Evolutionary conservation across 1,140 invertebrate species (phyloP), one percentile per base, ranked within the genome.

Genomic region (Drosophila kepulauana): DNA sequence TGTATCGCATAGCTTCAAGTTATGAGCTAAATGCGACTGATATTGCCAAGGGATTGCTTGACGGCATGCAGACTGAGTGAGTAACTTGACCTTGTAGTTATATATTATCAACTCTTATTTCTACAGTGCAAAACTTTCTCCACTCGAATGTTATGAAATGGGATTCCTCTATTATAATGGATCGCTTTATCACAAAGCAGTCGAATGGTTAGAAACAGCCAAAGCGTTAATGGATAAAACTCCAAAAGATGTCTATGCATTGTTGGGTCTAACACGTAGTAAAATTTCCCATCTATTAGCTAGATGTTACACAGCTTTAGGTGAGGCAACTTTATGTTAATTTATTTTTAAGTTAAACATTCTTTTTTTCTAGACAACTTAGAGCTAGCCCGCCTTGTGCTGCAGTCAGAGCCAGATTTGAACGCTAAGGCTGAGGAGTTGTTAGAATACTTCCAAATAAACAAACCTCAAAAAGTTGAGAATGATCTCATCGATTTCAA

Each of bases 1-100:
- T 99, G 30, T 96, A 98, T 75, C 94, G 98, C 57, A 94, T 99
- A 3, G 98, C 99, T 92, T 97, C 98, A 82, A 99, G 97, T 2
- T 99, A 99, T 93, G 95, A 96, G 68, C 93, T 99, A 6, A 95
- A 98, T 20, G 97, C 98, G 5, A 93, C 94, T 2, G 96, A 97
- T 28, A 94, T 99, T 62, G 97, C 97, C 0, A 93, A 95, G 41
- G 99, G 99, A 8, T 94, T 96, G 71, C 94, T 99, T 16, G 96
- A 97, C 84, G 97, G 97, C 1, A 94, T 96, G 3, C 94, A 95
- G 68, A 96, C 97, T 84, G 95, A 96, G 96, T 97, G 93, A 80
- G 88, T 56, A 8, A 5, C n/a, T 43, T 3, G 41, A 0, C 20
- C 20, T 25, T 25, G 20, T 25, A 25, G 20, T 8, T 43, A n/a